These are phyloP conservation scores for Diceros bicornis DNA, from an alignment of 2,797 vertebrate species.

Conservation along the genomic window DNA sequence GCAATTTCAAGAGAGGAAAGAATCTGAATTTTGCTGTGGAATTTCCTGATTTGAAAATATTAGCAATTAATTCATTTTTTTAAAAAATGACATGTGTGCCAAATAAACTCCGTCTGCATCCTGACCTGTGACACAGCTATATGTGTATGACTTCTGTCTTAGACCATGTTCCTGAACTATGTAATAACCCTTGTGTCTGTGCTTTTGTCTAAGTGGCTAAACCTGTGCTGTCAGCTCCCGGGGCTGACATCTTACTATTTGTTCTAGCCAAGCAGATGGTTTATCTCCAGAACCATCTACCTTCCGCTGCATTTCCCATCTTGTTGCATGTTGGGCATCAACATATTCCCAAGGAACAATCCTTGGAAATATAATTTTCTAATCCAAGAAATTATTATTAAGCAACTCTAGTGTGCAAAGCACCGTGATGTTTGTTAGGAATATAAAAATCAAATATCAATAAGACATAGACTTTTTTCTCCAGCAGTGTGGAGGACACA, in stretches of 20 bases:
- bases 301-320: neutral
- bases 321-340: neutral
- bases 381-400: neutral
- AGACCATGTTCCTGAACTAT: neutral
- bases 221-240: neutral
- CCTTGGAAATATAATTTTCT: neutral
- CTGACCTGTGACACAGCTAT: neutral
- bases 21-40: conserved; percentile 35
- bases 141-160: neutral
- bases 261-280: neutral
- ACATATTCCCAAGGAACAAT: neutral
- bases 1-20: neutral
- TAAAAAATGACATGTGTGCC: neutral
- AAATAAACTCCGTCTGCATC: neutral
- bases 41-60: conserved; percentile 40
- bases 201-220: conserved; percentile 33
- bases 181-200: neutral
- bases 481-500: neutral
- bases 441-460: neutral
- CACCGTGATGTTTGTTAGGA: neutral
- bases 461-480: conserved; percentile 1
- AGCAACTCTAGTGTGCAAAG: neutral
- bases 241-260: neutral
- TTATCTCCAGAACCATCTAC: neutral
- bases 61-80: neutral